phyloP scores from a whole-genome alignment of 2,797 vertebrate species.

The Sciurus vulgaris region DNA sequence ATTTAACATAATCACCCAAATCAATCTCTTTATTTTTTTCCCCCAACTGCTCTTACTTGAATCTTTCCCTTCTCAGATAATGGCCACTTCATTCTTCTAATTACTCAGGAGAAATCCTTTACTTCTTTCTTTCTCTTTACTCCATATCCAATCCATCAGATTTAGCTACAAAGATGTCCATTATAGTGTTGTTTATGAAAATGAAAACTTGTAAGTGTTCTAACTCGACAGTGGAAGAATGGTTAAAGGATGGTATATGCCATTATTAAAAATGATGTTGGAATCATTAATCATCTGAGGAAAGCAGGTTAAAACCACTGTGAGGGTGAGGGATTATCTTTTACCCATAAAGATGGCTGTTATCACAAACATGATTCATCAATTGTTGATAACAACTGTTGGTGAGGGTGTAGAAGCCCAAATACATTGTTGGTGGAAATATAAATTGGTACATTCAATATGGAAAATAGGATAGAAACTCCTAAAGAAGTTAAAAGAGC shows the following conservation, averaged over 20 bases:
- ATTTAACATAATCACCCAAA: not conserved
- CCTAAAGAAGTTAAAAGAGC: not conserved
- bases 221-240: not conserved
- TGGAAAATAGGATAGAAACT: not conserved
- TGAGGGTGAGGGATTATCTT: not conserved
- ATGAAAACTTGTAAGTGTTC: conserved; percentile 37
- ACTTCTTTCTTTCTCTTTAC: conserved; percentile 17
- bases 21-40: conserved; percentile 29
- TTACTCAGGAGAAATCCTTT: not conserved
- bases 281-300: not conserved
- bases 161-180: conserved; percentile 14
- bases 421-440: not conserved
- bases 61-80: conserved; percentile 30
- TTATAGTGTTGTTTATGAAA: conserved; percentile 12
- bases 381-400: not conserved
- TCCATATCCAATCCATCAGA: not conserved
- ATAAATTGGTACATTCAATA: not conserved
- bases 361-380: not conserved
- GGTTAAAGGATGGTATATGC: not conserved
- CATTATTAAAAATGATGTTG: not conserved
- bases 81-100: not conserved
- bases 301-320: not conserved
- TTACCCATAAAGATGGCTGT: not conserved
- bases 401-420: not conserved
- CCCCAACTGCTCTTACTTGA: not conserved